Percentiles rank a stretch among this genome's conserved stretches.
Conservation (phyloP, 2,113 vertebrate genomes). For the Micronycteris hirsuta region DNA sequence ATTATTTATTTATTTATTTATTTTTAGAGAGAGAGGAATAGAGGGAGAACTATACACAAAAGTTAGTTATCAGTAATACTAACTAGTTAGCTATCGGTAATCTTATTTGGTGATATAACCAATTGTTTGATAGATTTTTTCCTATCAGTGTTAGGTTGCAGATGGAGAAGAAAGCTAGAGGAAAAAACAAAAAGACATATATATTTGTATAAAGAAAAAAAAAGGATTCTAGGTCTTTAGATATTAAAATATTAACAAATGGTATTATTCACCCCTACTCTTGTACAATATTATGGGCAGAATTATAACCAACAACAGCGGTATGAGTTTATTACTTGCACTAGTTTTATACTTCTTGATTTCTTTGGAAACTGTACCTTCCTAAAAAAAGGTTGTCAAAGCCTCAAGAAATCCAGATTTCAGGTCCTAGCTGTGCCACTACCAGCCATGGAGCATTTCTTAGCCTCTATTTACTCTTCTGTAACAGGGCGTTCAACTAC, state of each 20-base stretch:
- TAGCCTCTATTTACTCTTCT: neutral
- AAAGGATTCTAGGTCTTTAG: neutral
- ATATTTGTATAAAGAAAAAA: neutral
- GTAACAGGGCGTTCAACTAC: neutral
- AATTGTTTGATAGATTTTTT: conserved; percentile 2
- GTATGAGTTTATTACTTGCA: neutral
- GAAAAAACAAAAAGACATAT: neutral
- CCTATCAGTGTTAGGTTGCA: neutral
- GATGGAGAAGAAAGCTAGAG: neutral
- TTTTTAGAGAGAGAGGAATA: too few species aligned
- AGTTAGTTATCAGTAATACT: neutral
- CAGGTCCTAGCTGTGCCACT: neutral
- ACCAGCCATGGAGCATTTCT: neutral
- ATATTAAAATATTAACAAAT: neutral
- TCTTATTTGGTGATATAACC: neutral
- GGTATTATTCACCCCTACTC: neutral
- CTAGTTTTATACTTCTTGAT: neutral
- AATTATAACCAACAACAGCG: neutral
- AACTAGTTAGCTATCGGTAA: too few species aligned
- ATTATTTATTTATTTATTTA: too few species aligned
- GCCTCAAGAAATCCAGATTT: neutral
- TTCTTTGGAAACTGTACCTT: neutral
- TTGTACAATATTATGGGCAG: neutral
- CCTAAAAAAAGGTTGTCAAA: neutral
- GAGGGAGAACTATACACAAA: neutral